These are phyloP conservation scores for Lophius piscatorius DNA, from an alignment of 2,113 vertebrate species.

Conservation along the genomic window DNA sequence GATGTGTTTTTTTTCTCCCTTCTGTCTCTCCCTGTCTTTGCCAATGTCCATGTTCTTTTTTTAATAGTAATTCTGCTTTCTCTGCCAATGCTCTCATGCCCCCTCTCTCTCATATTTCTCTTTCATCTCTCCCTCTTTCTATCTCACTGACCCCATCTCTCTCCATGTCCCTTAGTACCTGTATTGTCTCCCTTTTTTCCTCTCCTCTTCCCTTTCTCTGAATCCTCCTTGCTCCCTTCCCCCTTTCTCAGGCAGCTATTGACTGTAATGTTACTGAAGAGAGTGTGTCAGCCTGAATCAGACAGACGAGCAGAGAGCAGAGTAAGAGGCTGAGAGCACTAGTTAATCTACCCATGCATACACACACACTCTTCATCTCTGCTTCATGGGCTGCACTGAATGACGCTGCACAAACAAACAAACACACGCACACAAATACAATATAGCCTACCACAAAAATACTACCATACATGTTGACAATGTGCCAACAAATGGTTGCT, in stretches of 20 bases:
- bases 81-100: slow-evolving; percentile 44
- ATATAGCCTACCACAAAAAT: too few species aligned
- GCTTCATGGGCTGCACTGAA: too few species aligned
- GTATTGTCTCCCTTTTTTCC: slow-evolving; percentile 16
- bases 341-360: slow-evolving; percentile 65
- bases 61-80: neutral
- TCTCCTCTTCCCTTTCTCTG: neutral
- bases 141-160: slow-evolving; percentile 33
- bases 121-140: slow-evolving; percentile 41
- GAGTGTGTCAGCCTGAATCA: slow-evolving; percentile 78
- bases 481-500: slow-evolving; percentile 46
- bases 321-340: slow-evolving; percentile 74
- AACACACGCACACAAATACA: slow-evolving; percentile 5
- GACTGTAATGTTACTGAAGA: slow-evolving; percentile 77
- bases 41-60: slow-evolving; percentile 35
- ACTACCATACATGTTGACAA: slow-evolving; percentile 19
- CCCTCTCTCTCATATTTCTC: slow-evolving; percentile 38
- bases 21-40: slow-evolving; percentile 10
- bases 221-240: neutral
- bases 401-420: slow-evolving; percentile 15
- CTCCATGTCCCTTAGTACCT: slow-evolving; percentile 41
- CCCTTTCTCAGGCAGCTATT: slow-evolving; percentile 62
- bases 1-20: neutral
- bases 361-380: too few species aligned
- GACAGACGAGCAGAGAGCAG: slow-evolving; percentile 73